These are phyloP conservation scores for Drosophila setifemur DNA, from an alignment of 1,140 invertebrate genomes.

Conservation along the genomic window DNA sequence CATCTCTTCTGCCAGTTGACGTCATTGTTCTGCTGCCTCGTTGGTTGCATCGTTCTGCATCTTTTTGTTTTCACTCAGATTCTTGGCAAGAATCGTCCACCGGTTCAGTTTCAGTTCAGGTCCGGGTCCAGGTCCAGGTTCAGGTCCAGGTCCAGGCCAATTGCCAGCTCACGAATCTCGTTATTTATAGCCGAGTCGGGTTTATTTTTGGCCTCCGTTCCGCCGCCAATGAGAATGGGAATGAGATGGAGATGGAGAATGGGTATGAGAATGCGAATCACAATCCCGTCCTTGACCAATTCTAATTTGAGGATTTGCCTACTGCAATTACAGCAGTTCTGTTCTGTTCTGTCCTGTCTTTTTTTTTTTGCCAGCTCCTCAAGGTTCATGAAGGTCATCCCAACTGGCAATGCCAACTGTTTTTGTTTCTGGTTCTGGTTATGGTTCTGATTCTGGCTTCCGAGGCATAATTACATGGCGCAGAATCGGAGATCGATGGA, in stretches of 20 bases:
- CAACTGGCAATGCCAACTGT: slow-evolving; percentile 7
- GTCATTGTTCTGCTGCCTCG: slow-evolving; percentile 21
- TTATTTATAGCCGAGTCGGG: slow-evolving; percentile 39
- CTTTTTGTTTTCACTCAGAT: not conserved
- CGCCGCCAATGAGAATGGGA: too few relatives aligned
- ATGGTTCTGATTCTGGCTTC: not conserved
- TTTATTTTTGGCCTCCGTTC: slow-evolving; percentile 40
- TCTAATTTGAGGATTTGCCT: slow-evolving; percentile 36
- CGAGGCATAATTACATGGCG: slow-evolving; percentile 15
- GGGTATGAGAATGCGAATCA: too few relatives aligned
- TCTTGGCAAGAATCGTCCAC: slow-evolving; percentile 9
- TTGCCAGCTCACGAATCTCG: slow-evolving; percentile 44
- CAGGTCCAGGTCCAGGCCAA: not conserved
- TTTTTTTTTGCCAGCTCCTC: too few relatives aligned
- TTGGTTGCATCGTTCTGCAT: too few relatives aligned
- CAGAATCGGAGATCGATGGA: slow-evolving; percentile 25
- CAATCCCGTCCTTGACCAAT: slow-evolving; percentile 52
- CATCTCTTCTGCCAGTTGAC: slow-evolving; percentile 19
- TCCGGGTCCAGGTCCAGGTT: too few relatives aligned
- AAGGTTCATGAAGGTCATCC: slow-evolving; percentile 38
- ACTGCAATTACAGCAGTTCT: slow-evolving; percentile 8
- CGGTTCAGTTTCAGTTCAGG: too few relatives aligned
- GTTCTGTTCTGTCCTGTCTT: not conserved
- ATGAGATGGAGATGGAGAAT: too few relatives aligned
- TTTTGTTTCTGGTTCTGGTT: not conserved